Evolutionary conservation across 2,113 vertebrate species (phyloP).

Genomic region (Sinocyclocheilus rhinocerous): DNA sequence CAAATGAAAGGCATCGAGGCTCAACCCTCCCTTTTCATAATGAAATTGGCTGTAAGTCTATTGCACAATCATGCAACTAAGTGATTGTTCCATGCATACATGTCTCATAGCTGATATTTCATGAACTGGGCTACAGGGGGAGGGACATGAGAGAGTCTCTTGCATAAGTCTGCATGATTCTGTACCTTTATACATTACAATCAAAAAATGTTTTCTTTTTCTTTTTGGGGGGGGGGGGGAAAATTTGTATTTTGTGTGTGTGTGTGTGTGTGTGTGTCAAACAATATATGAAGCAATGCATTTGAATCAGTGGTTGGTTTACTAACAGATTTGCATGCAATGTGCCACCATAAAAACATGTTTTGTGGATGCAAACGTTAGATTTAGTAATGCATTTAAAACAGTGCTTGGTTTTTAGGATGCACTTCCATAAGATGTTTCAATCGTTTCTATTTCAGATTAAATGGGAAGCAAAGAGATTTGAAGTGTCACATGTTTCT

Average conservation of each 20-base stretch:
- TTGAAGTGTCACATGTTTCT: neutral
- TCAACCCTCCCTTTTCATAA: conserved; percentile 26
- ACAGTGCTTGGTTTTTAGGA: too few species aligned
- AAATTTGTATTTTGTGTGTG: too few species aligned
- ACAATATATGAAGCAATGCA: neutral
- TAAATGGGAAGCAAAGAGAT: neutral
- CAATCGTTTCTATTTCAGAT: neutral
- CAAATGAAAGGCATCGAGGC: conserved; percentile 1
- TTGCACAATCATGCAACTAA: conserved; percentile 29
- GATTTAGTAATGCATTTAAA: too few species aligned
- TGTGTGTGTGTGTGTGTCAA: neutral
- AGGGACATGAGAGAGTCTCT: neutral
- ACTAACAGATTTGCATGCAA: neutral
- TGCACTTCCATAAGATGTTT: too few species aligned
- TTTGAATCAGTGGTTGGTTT: neutral
- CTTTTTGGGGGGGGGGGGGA: too few species aligned
- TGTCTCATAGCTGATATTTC: conserved; percentile 23
- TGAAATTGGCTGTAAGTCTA: conserved; percentile 17
- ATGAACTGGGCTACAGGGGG: neutral
- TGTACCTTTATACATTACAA: neutral
- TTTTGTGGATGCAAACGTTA: neutral
- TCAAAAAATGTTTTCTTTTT: neutral
- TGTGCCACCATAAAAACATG: neutral
- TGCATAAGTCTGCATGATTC: neutral
- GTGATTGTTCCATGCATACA: neutral